phyloP scores from a whole-genome alignment of 2,888 invertebrate genomes.

The Plemyria rubiginata region DNA sequence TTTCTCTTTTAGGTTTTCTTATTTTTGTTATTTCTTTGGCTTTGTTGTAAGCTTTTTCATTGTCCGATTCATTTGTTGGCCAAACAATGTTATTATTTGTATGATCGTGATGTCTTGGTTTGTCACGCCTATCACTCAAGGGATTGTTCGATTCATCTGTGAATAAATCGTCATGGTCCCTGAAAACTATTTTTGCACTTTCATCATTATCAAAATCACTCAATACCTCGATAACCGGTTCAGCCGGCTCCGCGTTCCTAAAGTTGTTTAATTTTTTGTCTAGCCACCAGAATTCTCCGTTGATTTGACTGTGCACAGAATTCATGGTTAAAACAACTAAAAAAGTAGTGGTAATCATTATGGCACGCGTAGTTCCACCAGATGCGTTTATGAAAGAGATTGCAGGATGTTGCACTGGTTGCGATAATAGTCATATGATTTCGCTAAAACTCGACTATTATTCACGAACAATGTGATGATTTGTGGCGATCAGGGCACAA shows the following conservation, averaged over 20 bases:
- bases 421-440: slow-evolving; percentile 63
- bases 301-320: slow-evolving; percentile 59
- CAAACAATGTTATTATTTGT: slow-evolving; percentile 40
- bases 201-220: slow-evolving; percentile 70
- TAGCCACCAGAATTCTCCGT: slow-evolving; percentile 78
- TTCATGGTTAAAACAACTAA: slow-evolving; percentile 51
- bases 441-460: slow-evolving; percentile 63
- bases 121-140: slow-evolving; percentile 27
- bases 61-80: slow-evolving; percentile 35
- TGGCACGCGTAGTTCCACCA: slow-evolving; percentile 40
- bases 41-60: slow-evolving; percentile 14
- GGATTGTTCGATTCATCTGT: slow-evolving; percentile 30
- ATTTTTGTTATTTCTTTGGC: slow-evolving; percentile 19
- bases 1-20: slow-evolving; percentile 16
- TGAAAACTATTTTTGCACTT: slow-evolving; percentile 65
- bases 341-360: slow-evolving; percentile 54
- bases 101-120: slow-evolving; percentile 42
- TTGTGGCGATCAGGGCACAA: slow-evolving; percentile 52
- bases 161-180: slow-evolving; percentile 49
- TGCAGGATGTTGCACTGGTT: slow-evolving; percentile 69
- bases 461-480: slow-evolving; percentile 63
- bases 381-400: slow-evolving; percentile 53
- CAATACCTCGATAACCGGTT: slow-evolving; percentile 63
- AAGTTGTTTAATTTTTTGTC: slow-evolving; percentile 61
- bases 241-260: slow-evolving; percentile 51